Evolutionary conservation across 2,113 vertebrate genomes (phyloP).

Genomic region (Lasiurus cinereus): DNA sequence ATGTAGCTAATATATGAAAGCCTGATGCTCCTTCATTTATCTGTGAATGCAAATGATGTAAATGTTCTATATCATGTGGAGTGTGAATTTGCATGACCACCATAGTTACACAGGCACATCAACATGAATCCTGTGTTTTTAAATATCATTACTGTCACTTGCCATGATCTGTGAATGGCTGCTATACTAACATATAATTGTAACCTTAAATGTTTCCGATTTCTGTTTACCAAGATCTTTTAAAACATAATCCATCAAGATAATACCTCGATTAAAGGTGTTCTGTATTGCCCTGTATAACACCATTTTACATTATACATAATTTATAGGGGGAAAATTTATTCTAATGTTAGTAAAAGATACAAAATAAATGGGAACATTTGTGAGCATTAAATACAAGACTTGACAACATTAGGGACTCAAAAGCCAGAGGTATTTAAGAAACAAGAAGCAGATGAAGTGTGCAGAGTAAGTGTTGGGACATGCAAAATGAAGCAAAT

Average conservation of each 20-base stretch:
- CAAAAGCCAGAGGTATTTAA: neutral
- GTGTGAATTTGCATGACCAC: neutral
- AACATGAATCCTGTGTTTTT: neutral
- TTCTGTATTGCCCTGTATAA: neutral
- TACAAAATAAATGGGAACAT: neutral
- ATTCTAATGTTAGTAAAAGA: slow-evolving; percentile 2
- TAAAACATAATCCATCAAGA: neutral
- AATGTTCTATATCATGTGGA: neutral
- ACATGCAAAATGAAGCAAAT: neutral
- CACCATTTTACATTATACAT: neutral
- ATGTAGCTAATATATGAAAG: neutral
- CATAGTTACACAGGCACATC: neutral
- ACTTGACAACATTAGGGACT: neutral
- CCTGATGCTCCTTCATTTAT: neutral
- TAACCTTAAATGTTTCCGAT: neutral
- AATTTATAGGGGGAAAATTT: neutral
- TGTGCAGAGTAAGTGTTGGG: neutral
- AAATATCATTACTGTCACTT: neutral
- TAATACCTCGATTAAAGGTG: neutral
- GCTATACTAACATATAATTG: neutral
- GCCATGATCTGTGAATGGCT: neutral
- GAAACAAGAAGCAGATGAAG: neutral
- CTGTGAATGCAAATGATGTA: neutral
- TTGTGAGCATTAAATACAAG: neutral
- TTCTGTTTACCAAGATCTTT: neutral